Evolutionary conservation across 2,797 vertebrate genomes (phyloP), one percentile per base, ranked within the genome.

Genomic region (Psittacula derbiana): DNA sequence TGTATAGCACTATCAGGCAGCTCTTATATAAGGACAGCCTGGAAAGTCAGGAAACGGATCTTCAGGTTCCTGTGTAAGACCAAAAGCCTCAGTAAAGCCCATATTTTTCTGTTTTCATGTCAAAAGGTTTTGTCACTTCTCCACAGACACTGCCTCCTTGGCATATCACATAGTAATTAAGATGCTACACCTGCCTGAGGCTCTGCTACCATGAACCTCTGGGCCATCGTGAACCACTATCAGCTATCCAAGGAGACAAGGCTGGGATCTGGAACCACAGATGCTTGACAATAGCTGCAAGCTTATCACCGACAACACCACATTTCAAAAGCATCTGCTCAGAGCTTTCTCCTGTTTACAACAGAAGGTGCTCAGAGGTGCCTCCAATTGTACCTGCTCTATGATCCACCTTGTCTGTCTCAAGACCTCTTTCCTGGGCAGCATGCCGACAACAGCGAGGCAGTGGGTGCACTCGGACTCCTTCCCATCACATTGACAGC

Each of bases 401-500:
- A 3, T 28, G 33, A 44, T 8, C 25, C 57, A 49, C 6, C 67
- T 43, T 27, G 31, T 23, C 69, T 50, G 33, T 10, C 38, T 66
- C 78, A 80, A 60, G 28, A 73, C 80, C 88, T 50, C 61, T 4
- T 67, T 76, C 65, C 83, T 6, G 8, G 53, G 65, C 89, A 76
- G 65, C 81, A 87, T 5, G 8, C 2, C 0, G 31, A 87, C 73
- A 82, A 15, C 84, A 91, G 49, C 1, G 0, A 92, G 55, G 91
- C 65, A 86, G 81, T 85, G 71, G 78, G 69, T 74, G 74, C 9
- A 0, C 38, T 14, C 82, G 57, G 92, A 85, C 86, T 89, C 80
- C 74, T 86, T 72, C 88, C 78, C 84, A 86, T 72, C 88, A 53
- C 0, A 1, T 81, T 92, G 94, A 95, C 95, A 92, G 92, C 88